These are phyloP conservation scores for Metacarcinus magister DNA, from an alignment of 2,888 invertebrate genomes.

Conservation along the genomic window DNA sequence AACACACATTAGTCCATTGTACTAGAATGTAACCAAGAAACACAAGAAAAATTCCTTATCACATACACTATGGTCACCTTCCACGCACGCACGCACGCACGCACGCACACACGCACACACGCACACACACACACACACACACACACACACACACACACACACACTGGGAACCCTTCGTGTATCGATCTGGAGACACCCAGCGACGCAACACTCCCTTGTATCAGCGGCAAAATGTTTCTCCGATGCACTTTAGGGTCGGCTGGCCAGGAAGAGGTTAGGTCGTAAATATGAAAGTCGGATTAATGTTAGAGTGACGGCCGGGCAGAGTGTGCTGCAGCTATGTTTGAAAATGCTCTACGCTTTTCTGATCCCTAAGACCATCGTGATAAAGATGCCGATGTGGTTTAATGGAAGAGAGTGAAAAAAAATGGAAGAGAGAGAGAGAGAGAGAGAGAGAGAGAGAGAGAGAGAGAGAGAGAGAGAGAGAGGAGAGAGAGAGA, in stretches of 20 bases:
- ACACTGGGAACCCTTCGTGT: neutral
- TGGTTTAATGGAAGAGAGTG: neutral
- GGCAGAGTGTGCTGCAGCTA: neutral
- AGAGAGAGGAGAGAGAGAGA: neutral
- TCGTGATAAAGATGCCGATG: neutral
- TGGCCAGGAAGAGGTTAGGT: neutral
- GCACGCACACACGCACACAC: no score
- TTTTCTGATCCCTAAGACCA: constrained; percentile 3
- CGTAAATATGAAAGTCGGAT: constrained; percentile 19
- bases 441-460: neutral
- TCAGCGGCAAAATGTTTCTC: neutral
- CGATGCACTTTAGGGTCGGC: constrained; percentile 11
- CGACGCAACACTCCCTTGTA: neutral
- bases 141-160: no score
- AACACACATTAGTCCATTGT: neutral
- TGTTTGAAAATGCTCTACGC: constrained; percentile 5
- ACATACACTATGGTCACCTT: neutral
- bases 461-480: no score
- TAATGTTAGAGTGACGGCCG: constrained; percentile 30
- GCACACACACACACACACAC: no score
- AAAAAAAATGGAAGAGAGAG: neutral
- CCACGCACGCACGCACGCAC: no score
- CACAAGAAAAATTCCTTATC: neutral
- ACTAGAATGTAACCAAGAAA: neutral
- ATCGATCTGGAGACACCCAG: neutral